Evolutionary conservation across 2,797 vertebrate species (phyloP).

Genomic region (Halcyon badia): DNA sequence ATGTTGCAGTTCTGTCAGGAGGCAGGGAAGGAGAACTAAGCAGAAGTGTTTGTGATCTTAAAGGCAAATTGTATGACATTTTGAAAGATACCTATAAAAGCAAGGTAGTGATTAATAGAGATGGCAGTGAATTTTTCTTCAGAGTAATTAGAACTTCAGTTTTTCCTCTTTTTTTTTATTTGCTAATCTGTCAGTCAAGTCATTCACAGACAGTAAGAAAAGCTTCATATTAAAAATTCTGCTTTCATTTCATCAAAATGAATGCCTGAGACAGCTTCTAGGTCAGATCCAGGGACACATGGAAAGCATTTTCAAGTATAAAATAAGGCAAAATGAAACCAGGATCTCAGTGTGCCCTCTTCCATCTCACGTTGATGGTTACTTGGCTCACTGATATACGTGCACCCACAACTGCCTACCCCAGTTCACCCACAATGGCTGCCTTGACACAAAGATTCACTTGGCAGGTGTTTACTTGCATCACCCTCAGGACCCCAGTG

Average conservation of each 20-base stretch:
- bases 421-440: slow-evolving; percentile 21
- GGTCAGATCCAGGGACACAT: neutral
- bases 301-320: neutral
- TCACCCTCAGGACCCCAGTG: slow-evolving; percentile 55
- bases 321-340: neutral
- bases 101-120: neutral
- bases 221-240: neutral
- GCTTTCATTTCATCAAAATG: neutral
- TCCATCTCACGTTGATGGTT: neutral
- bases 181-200: neutral
- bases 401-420: neutral
- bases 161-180: neutral
- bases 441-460: slow-evolving; percentile 54
- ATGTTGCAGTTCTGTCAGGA: neutral
- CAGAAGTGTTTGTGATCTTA: neutral
- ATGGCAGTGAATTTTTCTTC: neutral
- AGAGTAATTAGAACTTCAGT: neutral
- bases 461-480: slow-evolving; percentile 67
- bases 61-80: neutral
- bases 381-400: slow-evolving; percentile 44
- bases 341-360: neutral
- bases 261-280: neutral
- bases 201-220: neutral
- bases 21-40: neutral
- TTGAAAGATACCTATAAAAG: neutral